Base-by-base conservation (phyloP, 2,797 vertebrate species). In the Sebastiscus tertius region DNA sequence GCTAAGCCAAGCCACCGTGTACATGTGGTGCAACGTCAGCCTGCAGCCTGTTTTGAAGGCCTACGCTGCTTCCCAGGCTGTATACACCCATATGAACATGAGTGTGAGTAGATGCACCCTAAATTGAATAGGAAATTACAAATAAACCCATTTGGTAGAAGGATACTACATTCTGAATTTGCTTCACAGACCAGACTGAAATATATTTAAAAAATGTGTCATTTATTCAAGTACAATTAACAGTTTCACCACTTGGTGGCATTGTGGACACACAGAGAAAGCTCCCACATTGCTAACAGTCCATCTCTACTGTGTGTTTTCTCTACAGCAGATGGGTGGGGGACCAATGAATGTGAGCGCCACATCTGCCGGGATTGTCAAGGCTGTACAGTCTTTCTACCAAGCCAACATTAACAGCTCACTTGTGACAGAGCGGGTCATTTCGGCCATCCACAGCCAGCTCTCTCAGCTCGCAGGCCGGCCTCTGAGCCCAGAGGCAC, bases 211-310 rank as follows among this genome's bases (percentile, higher is more conserved):
- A 46, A 46, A 18, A 46, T 18, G 6, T 46, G 18, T 6, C 39
- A 46, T 46, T 46, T 46, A 46, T 46, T 46, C 0, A 62, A 29
- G 8, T 54, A 2, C 31, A 77, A 20, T 67, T 63, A 16, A 62
- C 7, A 36, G 10, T 68, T 75, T 75, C 4, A 60, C 93, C 95
- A 95, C 94, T 89, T 86, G 95, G 78, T 92, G 93, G 92, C 90
- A 95, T 88, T 95, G 85, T 95, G 88, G 79, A 82, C 59, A 76
- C 87, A 83, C 61, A 42, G 22, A 59, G 55, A 65, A 82, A 77
- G 33, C 24, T 24, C 39, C 22, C 52, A n/a, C 27, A 5, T 18
- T 39, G 22, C 33, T 84, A 59, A 82, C 27, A 4, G n/a, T 54
- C 24, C 5, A 46, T 77, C 61, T 85, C 34, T 79, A 72, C 72